phyloP scores from a whole-genome alignment of 2,113 vertebrate species.

The Andinoacara biseriatus region DNA sequence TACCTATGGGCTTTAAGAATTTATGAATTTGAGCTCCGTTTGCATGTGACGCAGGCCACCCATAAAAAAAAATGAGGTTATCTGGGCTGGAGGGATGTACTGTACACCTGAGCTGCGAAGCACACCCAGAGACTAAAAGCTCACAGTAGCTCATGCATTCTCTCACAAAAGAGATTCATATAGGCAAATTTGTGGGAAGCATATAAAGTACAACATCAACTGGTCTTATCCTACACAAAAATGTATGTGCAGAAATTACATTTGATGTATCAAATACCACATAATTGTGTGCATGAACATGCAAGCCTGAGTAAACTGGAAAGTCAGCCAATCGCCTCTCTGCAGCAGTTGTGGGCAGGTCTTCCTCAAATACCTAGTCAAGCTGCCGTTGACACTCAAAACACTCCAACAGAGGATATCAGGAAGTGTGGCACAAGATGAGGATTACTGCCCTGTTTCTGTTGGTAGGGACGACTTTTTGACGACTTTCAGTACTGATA shows the following conservation, averaged over 20 bases:
- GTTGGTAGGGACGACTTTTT: slow-evolving; percentile 52
- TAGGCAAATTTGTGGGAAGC: background rate
- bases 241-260: no score
- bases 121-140: background rate
- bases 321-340: slow-evolving; percentile 33
- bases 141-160: background rate
- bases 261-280: background rate
- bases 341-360: slow-evolving; percentile 57
- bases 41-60: background rate
- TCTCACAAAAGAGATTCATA: background rate
- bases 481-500: background rate
- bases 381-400: background rate
- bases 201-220: background rate
- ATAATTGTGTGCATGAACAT: background rate
- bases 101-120: slow-evolving; percentile 16
- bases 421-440: slow-evolving; percentile 30
- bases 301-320: background rate
- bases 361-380: background rate
- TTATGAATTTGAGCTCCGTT: background rate
- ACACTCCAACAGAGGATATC: slow-evolving; percentile 23
- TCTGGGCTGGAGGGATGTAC: slow-evolving; percentile 22
- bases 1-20: background rate
- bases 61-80: slow-evolving; percentile 53
- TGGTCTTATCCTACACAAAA: background rate
- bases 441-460: slow-evolving; percentile 52